Evolutionary conservation across 2,888 invertebrate genomes (phyloP), one percentile per base, ranked within the genome.

Genomic region (Agrotis clavis): DNA sequence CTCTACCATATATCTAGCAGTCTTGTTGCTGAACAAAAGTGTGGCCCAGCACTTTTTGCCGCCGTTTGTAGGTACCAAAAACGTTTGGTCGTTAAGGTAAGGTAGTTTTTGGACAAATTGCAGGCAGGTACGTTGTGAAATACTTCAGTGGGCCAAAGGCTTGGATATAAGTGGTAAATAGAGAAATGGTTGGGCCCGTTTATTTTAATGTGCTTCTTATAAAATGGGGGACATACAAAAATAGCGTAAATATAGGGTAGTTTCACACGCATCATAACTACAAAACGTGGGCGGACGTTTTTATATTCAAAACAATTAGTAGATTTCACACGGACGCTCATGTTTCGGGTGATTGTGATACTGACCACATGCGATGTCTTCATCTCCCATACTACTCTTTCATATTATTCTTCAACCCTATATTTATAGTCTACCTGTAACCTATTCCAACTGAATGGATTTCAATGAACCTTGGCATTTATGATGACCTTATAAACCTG

Each of bases 11-110:
- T 77, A 78, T 78, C 77, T 66, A 65, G 47, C 54, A 61, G 77
- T 63, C 84, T 71, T 83, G 83, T 74, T 74, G 41, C 74, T 66
- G 79, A 73, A 85, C 81, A 75, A 80, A 80, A 83, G 86, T 86
- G 76, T 81, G 71, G 71, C 50, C 64, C 69, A 78, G 57, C 65
- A 79, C 56, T 79, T 81, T 81, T 83, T 81, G 67, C 48, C 16
- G 4, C 21, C 65, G 57, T 79, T 69, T 67, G 70, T n/a, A n/a
- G n/a, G n/a, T 67, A 71, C 80, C 70, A 71, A 83, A 81, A 79
- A 83, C 67, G 80, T 66, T 69, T 67, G 69, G 74, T 70, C 80
- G 83, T 83, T 80, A 80, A 80, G 80, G 83, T 80, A 54, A 69
- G 83, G 68, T 73, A 67, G 80, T 83, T 80, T 81, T 83, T 50